Evolutionary conservation across 2,797 vertebrate genomes (phyloP), one percentile per base, ranked within the genome.

Genomic region (Myoxocephalus aenaeus): DNA sequence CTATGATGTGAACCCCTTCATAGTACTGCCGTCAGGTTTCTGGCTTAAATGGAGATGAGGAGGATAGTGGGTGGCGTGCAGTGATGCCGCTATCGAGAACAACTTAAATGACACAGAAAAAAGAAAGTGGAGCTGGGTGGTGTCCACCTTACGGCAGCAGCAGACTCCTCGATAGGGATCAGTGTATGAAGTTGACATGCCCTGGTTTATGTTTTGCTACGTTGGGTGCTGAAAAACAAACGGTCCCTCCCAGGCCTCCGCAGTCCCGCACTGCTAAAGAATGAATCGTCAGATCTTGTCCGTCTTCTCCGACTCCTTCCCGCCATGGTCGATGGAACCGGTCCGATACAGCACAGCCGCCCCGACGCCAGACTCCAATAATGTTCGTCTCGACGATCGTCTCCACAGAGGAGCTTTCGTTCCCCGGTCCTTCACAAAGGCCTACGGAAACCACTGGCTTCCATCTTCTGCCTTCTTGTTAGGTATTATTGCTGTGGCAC

Each of bases 401-500:
- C 58, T 82, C 77, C 65, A 74, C 54, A 2, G 62, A 83, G 32
- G 61, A 77, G 70, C 46, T 73, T 74, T 63, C 68, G 53, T 70
- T 57, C 73, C 25, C 51, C 58, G 32, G 72, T 72, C 65, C 64
- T 72, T 75, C 0, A 36, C 58, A 22, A 2, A 67, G 22, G 84
- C 36, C 59, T 64, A 29, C 66, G 70, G 17, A 84, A 84, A 84
- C 65, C 75, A 40, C 62, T 59, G 50, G 57, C 74, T 64, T 77
- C 64, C 70, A 7, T 64, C 72, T 61, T 67, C 68, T 72, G 44
- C 64, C 61, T 58, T 70, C 61, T 34, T 70, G 44, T 83, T 77
- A 80, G 77, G 85, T 87, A 85, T 95, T 96, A 95, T 95, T 95
- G 95, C 94, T 95, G 92, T 88, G 86, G 86, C 89, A 89, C 86